Base-by-base conservation (phyloP, 2,888 invertebrate genomes). In the Xylota segnis region DNA sequence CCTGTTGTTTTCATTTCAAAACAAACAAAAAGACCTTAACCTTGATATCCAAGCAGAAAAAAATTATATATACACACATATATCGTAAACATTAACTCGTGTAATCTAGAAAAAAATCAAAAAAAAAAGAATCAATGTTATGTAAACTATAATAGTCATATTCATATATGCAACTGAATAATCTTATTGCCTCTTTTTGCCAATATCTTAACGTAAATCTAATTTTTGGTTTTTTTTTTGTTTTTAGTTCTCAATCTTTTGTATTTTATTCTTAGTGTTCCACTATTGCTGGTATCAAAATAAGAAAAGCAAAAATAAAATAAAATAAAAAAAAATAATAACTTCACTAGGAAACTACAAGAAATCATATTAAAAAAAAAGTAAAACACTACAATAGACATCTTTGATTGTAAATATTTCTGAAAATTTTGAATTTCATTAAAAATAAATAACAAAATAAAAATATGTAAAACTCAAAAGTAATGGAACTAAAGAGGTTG, bases 111-210 rank as follows among this genome's bases (percentile, higher is more conserved):
- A 50, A 45, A 82, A 72, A 54, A 63, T n/a, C n/a, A 18, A 61
- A 54, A 34, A 18, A 40, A 82, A 58, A 58, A 65, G 81, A 81
- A 52, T 81, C 70, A 86, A 82, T 84, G 81, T 84, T 84, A 84
- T 75, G 71, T 81, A 79, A 65, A 82, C 66, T 72, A 82, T 72
- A 86, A 82, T 77, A 82, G 86, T 77, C 82, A 76, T 84, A 84
- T 84, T 82, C 72, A 76, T 72, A 82, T 82, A 86, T 72, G 82
- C 82, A 86, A 86, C 71, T 86, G 76, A 86, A 86, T 82, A 82
- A 82, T 77, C 81, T 82, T 82, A 81, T 86, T 75, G 86, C 86
- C 86, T 82, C 82, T 86, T 86, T 86, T 86, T 86, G 86, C 82
- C 86, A 86, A 86, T 86, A 82, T 82, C 82, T 86, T 63, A 86